A percentile compares a stretch with the other conserved stretches of the same genome.
These are phyloP conservation scores for Cyrtodaria siliqua DNA, from an alignment of 2,888 invertebrate genomes.

Conservation along the genomic window DNA sequence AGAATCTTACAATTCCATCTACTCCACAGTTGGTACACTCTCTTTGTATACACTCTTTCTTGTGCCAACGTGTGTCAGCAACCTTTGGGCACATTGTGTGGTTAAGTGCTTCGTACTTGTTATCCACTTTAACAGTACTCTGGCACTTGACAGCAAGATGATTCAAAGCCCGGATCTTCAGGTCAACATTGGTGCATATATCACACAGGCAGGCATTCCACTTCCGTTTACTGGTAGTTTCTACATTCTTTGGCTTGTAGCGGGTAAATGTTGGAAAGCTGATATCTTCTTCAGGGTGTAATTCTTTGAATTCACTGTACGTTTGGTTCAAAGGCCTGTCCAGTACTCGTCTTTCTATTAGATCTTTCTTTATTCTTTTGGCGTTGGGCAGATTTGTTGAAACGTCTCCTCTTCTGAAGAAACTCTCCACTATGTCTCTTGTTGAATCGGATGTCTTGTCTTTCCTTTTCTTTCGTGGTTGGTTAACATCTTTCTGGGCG, in stretches of 20 bases:
- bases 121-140: neutral
- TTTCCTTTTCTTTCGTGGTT: constrained; percentile 2
- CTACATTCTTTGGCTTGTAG: constrained; percentile 5
- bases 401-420: too few species aligned
- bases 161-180: neutral
- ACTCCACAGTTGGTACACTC: neutral
- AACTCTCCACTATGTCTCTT: too few species aligned
- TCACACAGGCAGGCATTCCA: constrained; percentile 7
- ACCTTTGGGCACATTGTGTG: constrained; percentile 4
- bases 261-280: too few species aligned
- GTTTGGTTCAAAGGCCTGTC: too few species aligned
- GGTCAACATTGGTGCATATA: constrained; percentile 9
- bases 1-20: constrained; percentile 3
- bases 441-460: too few species aligned
- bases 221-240: neutral
- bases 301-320: too few species aligned
- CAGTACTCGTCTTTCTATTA: too few species aligned
- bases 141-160: neutral
- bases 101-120: constrained; percentile 4
- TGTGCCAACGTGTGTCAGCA: neutral
- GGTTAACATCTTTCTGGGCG: neutral
- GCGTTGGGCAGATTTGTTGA: too few species aligned
- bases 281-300: too few species aligned
- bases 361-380: too few species aligned
- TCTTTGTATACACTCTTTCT: constrained; percentile 1